Conservation (phyloP, 2,113 vertebrate species). For the Bolborhynchus lineola region DNA sequence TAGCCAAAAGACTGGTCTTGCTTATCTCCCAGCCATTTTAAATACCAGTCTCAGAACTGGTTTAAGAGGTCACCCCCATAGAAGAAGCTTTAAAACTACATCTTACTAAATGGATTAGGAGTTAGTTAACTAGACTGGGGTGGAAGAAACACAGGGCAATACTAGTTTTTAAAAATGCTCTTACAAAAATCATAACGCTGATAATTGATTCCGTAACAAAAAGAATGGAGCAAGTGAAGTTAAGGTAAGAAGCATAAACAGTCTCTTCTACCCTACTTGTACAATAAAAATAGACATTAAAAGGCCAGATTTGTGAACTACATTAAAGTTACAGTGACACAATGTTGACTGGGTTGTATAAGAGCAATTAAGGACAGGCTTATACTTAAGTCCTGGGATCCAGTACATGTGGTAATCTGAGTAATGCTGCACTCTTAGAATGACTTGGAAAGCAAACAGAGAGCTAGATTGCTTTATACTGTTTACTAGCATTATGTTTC, state of each 20-base stretch:
- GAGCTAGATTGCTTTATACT: rapidly evolving
- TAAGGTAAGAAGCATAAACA: not conserved
- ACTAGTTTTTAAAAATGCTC: not conserved
- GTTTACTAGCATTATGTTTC: not conserved
- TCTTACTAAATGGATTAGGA: not conserved
- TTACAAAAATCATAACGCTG: not conserved
- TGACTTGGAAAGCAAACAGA: not conserved
- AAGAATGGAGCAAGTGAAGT: not conserved
- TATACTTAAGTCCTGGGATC: not conserved
- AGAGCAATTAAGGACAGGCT: not conserved
- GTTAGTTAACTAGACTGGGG: not conserved
- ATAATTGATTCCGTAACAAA: rapidly evolving
- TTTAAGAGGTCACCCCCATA: not conserved
- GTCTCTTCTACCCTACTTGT: rapidly evolving
- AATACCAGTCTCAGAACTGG: not conserved
- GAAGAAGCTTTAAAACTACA: not conserved
- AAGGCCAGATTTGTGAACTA: not conserved
- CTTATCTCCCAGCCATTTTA: not conserved
- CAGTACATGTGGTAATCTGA: not conserved
- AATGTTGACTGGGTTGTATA: not conserved
- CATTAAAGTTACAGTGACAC: not conserved
- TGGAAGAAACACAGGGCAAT: not conserved
- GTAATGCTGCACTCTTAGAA: not conserved
- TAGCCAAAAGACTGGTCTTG: not conserved
- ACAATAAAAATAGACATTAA: not conserved